A percentile compares a stretch with the other conserved stretches of the same genome.
Conservation (phyloP, 2,797 vertebrate species). For the Gallinago nigripennis region DNA sequence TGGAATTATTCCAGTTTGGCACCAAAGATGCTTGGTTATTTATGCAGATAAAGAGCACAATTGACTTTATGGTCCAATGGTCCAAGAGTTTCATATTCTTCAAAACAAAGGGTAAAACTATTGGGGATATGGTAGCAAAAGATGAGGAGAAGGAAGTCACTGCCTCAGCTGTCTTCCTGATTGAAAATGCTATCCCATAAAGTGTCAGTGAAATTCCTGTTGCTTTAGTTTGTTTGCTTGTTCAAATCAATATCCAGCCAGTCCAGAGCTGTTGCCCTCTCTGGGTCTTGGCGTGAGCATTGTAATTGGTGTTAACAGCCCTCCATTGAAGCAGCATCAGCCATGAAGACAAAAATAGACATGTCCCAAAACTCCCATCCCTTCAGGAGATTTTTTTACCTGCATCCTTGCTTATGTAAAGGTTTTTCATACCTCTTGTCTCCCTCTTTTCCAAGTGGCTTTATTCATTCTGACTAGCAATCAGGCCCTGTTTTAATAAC, state of each 20-base stretch:
- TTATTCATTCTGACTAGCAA: conserved; percentile 10
- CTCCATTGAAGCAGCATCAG: not conserved
- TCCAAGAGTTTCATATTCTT: not conserved
- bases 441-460: not conserved
- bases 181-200: not conserved
- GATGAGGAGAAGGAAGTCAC: not conserved
- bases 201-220: not conserved
- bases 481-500: conserved; percentile 8
- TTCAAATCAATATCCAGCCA: not conserved
- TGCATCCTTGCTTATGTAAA: not conserved
- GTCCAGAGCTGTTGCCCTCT: not conserved
- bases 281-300: not conserved
- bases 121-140: not conserved
- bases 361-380: not conserved
- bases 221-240: not conserved
- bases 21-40: not conserved
- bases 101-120: not conserved
- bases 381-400: conserved; percentile 39
- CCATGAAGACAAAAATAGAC: not conserved
- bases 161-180: not conserved
- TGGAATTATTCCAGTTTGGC: not conserved
- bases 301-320: accelerated
- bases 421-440: not conserved
- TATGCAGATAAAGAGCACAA: not conserved
- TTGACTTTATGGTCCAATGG: not conserved